Evolutionary conservation across 1,140 invertebrate species (phyloP).

Genomic region (Trichogramma pretiosum): DNA sequence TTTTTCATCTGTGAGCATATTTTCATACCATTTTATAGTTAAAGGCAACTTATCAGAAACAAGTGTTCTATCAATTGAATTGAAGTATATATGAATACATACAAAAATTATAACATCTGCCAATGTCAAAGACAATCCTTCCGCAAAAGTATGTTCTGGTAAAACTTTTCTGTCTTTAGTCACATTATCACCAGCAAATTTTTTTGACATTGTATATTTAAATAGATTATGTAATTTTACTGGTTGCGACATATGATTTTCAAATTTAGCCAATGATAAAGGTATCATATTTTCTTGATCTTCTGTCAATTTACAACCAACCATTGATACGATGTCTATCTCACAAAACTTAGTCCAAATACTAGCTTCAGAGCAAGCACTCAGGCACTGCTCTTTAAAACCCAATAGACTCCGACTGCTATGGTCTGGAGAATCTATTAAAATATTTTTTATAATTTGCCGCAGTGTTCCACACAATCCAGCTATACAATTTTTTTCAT

Average conservation of each 20-base stretch:
- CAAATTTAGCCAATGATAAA: slow-evolving; percentile 61
- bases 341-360: slow-evolving; percentile 91
- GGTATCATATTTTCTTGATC: slow-evolving; percentile 43
- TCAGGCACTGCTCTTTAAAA: slow-evolving; percentile 67
- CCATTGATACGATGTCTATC: slow-evolving; percentile 59
- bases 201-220: slow-evolving; percentile 58
- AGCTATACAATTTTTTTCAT: slow-evolving; percentile 54
- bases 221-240: slow-evolving; percentile 79
- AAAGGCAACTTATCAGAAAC: slow-evolving; percentile 54
- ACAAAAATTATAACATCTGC: slow-evolving; percentile 76
- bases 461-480: slow-evolving; percentile 61
- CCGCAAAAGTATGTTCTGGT: slow-evolving; percentile 64
- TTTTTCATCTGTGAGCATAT: slow-evolving; percentile 36
- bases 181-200: slow-evolving; percentile 28
- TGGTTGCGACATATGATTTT: slow-evolving; percentile 77
- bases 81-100: slow-evolving; percentile 58
- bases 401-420: slow-evolving; percentile 55
- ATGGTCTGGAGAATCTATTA: slow-evolving; percentile 20
- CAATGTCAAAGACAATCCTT: slow-evolving; percentile 73
- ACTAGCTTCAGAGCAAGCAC: slow-evolving; percentile 75
- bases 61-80: slow-evolving; percentile 39
- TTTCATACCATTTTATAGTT: slow-evolving; percentile 58
- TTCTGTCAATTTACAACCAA: slow-evolving; percentile 33
- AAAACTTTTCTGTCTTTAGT: slow-evolving; percentile 21
- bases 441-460: slow-evolving; percentile 50